Base-by-base conservation (phyloP, 2,797 vertebrate species). In the Rachycentron canadum region DNA sequence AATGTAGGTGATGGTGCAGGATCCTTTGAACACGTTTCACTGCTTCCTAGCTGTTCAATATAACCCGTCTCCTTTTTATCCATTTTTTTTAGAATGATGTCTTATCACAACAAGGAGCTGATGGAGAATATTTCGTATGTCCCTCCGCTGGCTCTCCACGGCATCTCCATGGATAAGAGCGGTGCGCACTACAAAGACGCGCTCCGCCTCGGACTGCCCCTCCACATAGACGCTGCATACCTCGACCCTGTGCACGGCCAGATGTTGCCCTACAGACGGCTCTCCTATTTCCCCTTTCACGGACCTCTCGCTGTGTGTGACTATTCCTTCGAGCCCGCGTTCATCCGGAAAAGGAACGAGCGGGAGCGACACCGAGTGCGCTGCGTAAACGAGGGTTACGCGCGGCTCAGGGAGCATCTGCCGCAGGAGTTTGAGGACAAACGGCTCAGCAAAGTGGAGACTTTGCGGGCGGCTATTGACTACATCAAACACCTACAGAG, bases 331-430 rank as follows among this genome's bases (percentile, higher is more conserved):
- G 96, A 97, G 89, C 97, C 97, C 1, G 94, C 96, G 69, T 98
- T 97, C 86, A 96, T 99, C 77, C 95, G 95, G 7, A 97, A 96
- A 84, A 94, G 98, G 69, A 99, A 99, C 17, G 97, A 98, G 81
- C 85, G 97, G 50, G 98, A 99, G 85, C 89, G 98, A 58, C 97
- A 97, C 85, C 92, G 98, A 23, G 98, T 99, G 84, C 97, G 96
- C 85, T 97, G 96, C n/a, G 97, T 99, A 56, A 99, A 99, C n/a
- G 96, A 97, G 79, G 98, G 97, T 45, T 99, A 99, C 83, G 94
- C 96, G 7, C 96, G 96, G 30, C 97, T 98, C 50, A 87, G 96
- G 3, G 94, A 96, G 78, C 97, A 97, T 88, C 95, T 99, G 76
- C 98, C 98, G 16, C 93, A 88, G 34, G 97, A 97, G 62, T 91